A percentile compares a stretch with the other conserved stretches of the same genome.
phyloP scores from a whole-genome alignment of 1,140 invertebrate genomes.

The Leptopilina clavipes region DNA sequence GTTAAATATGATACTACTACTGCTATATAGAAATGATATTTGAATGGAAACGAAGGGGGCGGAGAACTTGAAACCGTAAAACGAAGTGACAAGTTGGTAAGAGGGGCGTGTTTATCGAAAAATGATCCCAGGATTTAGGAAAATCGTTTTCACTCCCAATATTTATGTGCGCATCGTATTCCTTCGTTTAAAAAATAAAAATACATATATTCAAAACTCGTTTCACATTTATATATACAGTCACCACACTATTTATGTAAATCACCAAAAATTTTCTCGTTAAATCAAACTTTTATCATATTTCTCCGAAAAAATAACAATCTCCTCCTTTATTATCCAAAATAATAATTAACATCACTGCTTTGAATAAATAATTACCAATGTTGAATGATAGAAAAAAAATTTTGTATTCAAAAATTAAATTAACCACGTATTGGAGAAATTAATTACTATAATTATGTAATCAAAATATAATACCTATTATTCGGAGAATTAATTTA shows the following conservation, averaged over 20 bases:
- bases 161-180: constrained; percentile 3
- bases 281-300: neutral
- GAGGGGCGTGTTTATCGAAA: constrained; percentile 17
- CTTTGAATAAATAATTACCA: neutral
- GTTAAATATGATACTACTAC: constrained; percentile 7
- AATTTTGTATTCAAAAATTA: no score
- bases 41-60: neutral
- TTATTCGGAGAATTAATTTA: no score
- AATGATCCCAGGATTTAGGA: constrained; percentile 30
- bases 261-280: neutral
- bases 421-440: no score
- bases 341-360: neutral
- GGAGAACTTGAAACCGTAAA: constrained; percentile 20
- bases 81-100: constrained; percentile 31
- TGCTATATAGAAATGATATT: neutral
- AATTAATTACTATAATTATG: no score
- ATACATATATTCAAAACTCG: constrained; percentile 15
- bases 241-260: neutral
- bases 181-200: neutral
- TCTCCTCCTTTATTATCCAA: neutral
- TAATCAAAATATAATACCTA: no score
- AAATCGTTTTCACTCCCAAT: constrained; percentile 31
- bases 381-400: no score
- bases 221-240: neutral
- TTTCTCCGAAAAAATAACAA: neutral